Percentiles rank a stretch among this genome's conserved stretches.
These are phyloP conservation scores for Helostoma temminkii DNA, from an alignment of 2,797 vertebrate genomes.

Conservation along the genomic window DNA sequence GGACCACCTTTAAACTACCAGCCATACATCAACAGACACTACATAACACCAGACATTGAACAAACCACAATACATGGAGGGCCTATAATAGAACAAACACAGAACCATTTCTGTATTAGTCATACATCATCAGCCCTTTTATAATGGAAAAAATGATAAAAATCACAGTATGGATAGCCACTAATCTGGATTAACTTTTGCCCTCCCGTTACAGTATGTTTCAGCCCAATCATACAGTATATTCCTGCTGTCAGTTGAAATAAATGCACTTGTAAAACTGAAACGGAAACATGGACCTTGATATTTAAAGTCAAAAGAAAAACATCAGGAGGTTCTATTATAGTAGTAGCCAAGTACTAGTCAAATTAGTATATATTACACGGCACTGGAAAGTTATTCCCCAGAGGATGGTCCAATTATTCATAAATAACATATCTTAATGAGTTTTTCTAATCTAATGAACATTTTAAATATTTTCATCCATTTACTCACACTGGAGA, in stretches of 20 bases:
- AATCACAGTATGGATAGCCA: constrained; percentile 3
- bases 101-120: constrained; percentile 20
- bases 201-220: too few species aligned
- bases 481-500: constrained; percentile 28
- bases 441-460: constrained; percentile 28
- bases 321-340: constrained; percentile 11
- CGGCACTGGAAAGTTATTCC: constrained; percentile 4
- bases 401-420: constrained; percentile 27
- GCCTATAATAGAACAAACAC: constrained; percentile 25
- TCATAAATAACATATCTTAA: constrained; percentile 28
- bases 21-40: constrained; percentile 65
- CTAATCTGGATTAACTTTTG: constrained; percentile 11
- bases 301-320: constrained; percentile 22
- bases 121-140: constrained; percentile 29
- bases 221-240: too few species aligned
- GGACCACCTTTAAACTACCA: constrained; percentile 66
- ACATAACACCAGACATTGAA: constrained; percentile 40
- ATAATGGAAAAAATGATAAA: constrained; percentile 5
- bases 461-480: constrained; percentile 22
- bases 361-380: constrained; percentile 15
- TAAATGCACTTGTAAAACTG: background rate
- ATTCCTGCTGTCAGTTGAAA: constrained; percentile 11
- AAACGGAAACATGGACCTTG: constrained; percentile 7
- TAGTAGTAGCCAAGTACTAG: constrained; percentile 1
- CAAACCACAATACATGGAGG: constrained; percentile 31